Conservation (phyloP, 92 coral and sea anemone genomes). For the Ricordea florida region DNA sequence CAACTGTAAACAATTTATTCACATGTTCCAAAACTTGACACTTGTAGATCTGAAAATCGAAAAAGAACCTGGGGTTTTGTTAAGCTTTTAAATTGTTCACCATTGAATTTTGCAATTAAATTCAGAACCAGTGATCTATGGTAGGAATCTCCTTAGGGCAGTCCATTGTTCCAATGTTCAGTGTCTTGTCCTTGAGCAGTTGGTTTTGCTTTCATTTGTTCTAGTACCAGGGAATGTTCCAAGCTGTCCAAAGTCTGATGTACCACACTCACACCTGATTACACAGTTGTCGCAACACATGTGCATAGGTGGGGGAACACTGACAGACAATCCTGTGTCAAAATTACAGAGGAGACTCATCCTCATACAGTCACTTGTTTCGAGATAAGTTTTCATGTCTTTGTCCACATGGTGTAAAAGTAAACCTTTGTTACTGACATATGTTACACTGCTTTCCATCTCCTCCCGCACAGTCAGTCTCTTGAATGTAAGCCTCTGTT, state of each 20-base stretch:
- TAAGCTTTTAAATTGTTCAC: constrained; percentile 8
- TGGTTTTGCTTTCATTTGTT: background rate
- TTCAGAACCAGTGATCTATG: constrained; percentile 26
- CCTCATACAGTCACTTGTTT: constrained; percentile 27
- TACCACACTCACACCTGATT: constrained; percentile 24
- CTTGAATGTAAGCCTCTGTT: constrained; percentile 36
- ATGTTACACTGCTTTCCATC: constrained; percentile 35
- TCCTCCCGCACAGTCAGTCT: constrained; percentile 68
- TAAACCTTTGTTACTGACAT: constrained; percentile 32
- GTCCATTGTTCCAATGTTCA: constrained; percentile 1
- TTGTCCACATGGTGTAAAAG: constrained; percentile 41
- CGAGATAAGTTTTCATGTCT: constrained; percentile 30
- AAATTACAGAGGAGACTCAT: constrained; percentile 5
- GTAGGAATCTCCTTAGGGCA: background rate
- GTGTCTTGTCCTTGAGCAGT: background rate
- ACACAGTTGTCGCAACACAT: constrained; percentile 70
- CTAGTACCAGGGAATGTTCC: constrained; percentile 3
- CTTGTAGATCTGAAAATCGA: constrained; percentile 50
- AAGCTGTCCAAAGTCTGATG: constrained; percentile 26
- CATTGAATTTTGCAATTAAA: background rate
- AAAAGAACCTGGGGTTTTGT: constrained; percentile 23
- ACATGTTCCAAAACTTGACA: constrained; percentile 29
- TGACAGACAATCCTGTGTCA: constrained; percentile 1
- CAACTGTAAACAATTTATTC: constrained; percentile 33
- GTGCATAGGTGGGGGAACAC: constrained; percentile 23